Percentiles rank a stretch among this genome's conserved stretches.
These are phyloP conservation scores for Acestrorhynchus altus DNA, from an alignment of 2,797 vertebrate genomes.

Conservation along the genomic window DNA sequence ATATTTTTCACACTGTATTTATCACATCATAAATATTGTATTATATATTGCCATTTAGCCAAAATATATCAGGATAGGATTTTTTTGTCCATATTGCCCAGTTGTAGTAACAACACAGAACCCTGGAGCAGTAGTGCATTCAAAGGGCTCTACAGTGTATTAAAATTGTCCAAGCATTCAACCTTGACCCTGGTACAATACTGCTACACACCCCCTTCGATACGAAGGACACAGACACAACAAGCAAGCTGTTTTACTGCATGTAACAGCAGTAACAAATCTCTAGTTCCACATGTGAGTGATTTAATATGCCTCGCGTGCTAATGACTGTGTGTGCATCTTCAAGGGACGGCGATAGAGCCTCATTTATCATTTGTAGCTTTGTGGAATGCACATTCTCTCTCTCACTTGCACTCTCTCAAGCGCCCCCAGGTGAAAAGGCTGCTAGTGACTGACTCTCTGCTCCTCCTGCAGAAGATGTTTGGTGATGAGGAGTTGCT, in stretches of 20 bases:
- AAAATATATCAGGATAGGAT: too few relatives aligned
- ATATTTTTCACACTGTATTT: too few relatives aligned
- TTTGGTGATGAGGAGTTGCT: conserved; percentile 78
- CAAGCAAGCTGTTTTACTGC: conserved; percentile 39
- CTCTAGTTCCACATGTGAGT: conserved; percentile 56
- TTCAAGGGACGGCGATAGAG: conserved; percentile 56
- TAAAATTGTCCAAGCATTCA: conserved; percentile 37
- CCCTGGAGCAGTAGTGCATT: background rate
- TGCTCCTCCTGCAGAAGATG: conserved; percentile 79
- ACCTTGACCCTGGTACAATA: conserved; percentile 31
- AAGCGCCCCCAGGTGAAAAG: conserved; percentile 49
- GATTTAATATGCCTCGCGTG: conserved; percentile 61
- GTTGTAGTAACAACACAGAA: conserved; percentile 21
- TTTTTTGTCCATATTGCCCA: too few relatives aligned
- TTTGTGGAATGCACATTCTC: conserved; percentile 32
- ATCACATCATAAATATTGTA: too few relatives aligned
- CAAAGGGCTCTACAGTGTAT: conserved; percentile 16
- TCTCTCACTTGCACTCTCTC: conserved; percentile 14
- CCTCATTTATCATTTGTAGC: conserved; percentile 59
- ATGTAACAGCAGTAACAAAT: conserved; percentile 45
- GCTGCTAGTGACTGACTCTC: conserved; percentile 79
- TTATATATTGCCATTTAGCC: too few relatives aligned
- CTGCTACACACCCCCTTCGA: conserved; percentile 15
- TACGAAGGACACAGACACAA: conserved; percentile 38
- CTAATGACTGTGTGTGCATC: conserved; percentile 59